Base-by-base conservation (phyloP, 2,113 vertebrate species). In the Todiramphus chloris region DNA sequence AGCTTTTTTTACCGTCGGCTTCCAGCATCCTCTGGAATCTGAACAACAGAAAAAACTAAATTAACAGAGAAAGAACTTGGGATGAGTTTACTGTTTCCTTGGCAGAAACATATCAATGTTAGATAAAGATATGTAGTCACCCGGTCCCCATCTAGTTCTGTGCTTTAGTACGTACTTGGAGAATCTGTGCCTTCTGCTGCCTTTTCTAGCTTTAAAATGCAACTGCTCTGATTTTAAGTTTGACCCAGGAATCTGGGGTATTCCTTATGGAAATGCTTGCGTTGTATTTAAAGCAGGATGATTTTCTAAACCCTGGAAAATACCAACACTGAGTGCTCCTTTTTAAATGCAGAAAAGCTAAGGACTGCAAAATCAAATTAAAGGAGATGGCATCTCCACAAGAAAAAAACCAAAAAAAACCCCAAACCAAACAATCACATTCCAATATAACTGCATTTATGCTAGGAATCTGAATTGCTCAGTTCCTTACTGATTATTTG, bases 61-160 rank as follows among this genome's bases (percentile, higher is more conserved):
- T 95, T 96, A 96, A 75, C 90, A 88, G 41, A 87, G 88, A 95
- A 87, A 97, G 92, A 94, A 97, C 89, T 89, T 90, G 88, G 74
- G 90, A 81, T 58, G 92, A 94, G 50, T 96, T 96, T 97, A 93
- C 62, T 72, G 44, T 37, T 92, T 95, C 79, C 68, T 89, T 93
- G 85, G 87, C 60, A 83, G 70, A 95, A 95, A 83, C 3, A 2
- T 86, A 68, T 78, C 73, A 84, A 67, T 94, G 87, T 87, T 76
- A 95, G 92, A 95, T n/a, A 90, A 44, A 68, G 63, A 39, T 51
- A 58, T 2, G 16, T 59, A 87, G 48, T 44, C n/a, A 21, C 68
- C 86, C 0, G 0, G 37, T 89, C 50, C 44, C 13, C 53, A 59
- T 89, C 60, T 37, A 94, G 51, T 46, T 89, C 59, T 58, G 23